Base-by-base conservation (phyloP, 2,113 vertebrate genomes). In the Larimichthys crocea region DNA sequence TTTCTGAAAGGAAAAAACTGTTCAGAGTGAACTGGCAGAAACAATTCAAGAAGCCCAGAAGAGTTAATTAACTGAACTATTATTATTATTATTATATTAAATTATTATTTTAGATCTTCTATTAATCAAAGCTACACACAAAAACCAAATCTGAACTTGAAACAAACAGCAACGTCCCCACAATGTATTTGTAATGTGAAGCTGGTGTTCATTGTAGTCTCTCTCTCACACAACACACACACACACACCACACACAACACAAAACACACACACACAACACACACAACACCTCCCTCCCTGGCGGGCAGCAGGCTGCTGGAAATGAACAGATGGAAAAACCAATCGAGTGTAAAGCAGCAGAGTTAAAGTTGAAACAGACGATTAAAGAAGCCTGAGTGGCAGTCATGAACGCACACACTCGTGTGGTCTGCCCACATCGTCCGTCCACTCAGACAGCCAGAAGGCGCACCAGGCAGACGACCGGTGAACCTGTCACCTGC, bases 271-370 rank as follows among this genome's bases (percentile, higher is more conserved):
- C 65, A 69, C 50, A 50, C 73, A 62, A 61, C 80, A 20, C 64
- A 53, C 15, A 2, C 0, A 3, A 24, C 24, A 24, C 24, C 24
- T 24, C 24, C 24, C 24, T 24, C 24, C 24, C 24, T 86, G 84
- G 84, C 80, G 8, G 42, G 42, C 61, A 17, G 62, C 44, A 53
- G 44, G 31, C 64, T 72, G 70, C 72, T 79, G 84, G 86, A 86
- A 84, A 82, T 46, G n/a, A 88, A 88, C 83, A 82, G 88, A 67
- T 84, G 84, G 89, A 88, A 90, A 86, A n/a, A n/a, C n/a, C n/a
- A n/a, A n/a, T n/a, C 31, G 74, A 83, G 79, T 87, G 76, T n/a
- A 76, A 67, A 53, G 82, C 57, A 59, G 65, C 22, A 1, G 22
- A 59, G 69, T 68, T 87, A 85, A 86, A 68, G 62, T 24, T 24